phyloP scores from a whole-genome alignment of 2,113 vertebrate genomes.

The Eudyptes chrysolophus region DNA sequence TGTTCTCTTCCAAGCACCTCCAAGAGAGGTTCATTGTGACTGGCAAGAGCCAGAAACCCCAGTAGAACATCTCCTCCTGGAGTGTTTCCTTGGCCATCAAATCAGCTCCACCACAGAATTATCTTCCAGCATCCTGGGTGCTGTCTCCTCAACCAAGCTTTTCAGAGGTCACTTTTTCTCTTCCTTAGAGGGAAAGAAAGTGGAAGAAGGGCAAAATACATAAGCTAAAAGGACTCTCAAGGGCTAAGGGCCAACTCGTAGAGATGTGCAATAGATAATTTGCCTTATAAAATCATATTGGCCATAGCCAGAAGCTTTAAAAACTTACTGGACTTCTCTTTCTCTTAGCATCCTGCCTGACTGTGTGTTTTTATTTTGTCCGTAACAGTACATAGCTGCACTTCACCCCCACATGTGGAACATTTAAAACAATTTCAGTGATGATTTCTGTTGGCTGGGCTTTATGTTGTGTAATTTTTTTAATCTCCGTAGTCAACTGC shows the following conservation, averaged over 20 bases:
- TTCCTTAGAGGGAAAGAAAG: neutral
- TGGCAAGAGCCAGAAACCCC: neutral
- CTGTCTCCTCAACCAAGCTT: neutral
- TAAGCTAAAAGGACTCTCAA: neutral
- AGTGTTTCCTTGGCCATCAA: neutral
- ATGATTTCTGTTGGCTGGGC: neutral
- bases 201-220: neutral
- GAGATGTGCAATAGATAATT: neutral
- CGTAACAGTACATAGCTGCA: neutral
- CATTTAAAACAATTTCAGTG: neutral
- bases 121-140: neutral
- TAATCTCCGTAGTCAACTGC: neutral
- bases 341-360: neutral
- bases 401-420: neutral
- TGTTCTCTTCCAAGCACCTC: neutral
- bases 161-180: neutral
- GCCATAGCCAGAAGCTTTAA: neutral
- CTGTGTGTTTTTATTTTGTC: neutral
- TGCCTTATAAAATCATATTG: neutral
- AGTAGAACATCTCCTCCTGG: neutral
- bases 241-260: neutral
- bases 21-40: neutral
- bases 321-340: neutral
- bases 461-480: neutral
- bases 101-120: neutral